Conservation (phyloP, 2,888 invertebrate species). For the Netelia virgata region DNA sequence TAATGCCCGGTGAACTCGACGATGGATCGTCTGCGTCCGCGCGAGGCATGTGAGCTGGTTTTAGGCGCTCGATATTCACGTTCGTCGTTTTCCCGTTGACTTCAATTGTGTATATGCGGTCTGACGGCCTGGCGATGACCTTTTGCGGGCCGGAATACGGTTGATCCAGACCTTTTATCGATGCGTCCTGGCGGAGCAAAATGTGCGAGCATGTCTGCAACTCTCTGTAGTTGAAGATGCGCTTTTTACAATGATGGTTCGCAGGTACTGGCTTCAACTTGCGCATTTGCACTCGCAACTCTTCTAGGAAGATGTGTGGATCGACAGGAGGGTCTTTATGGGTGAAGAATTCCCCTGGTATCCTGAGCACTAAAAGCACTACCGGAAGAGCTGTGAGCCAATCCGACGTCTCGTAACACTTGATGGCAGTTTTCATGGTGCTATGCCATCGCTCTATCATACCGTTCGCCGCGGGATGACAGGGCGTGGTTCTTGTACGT, state of each 20-base stretch:
- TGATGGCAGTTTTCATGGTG: slow-evolving; percentile 81
- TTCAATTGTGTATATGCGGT: not conserved
- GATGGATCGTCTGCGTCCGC: not conserved
- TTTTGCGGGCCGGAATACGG: slow-evolving; percentile 24
- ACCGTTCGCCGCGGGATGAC: slow-evolving; percentile 82
- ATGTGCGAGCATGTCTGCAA: slow-evolving; percentile 27
- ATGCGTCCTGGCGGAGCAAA: slow-evolving; percentile 1
- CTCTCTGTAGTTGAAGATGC: slow-evolving; percentile 31
- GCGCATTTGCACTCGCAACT: slow-evolving; percentile 32
- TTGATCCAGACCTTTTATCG: slow-evolving; percentile 6
- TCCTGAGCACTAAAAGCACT: slow-evolving; percentile 75
- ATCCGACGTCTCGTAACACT: slow-evolving; percentile 69
- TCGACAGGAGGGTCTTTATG: slow-evolving; percentile 15
- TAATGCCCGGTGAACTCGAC: not conserved
- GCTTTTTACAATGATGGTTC: slow-evolving; percentile 17
- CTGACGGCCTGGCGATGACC: slow-evolving; percentile 7
- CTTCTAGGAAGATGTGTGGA: slow-evolving; percentile 38
- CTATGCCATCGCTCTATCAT: slow-evolving; percentile 83
- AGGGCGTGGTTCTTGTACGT: slow-evolving; percentile 72
- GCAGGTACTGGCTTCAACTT: slow-evolving; percentile 4
- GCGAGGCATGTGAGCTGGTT: slow-evolving; percentile 1
- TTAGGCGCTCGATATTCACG: not conserved
- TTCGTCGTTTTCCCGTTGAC: slow-evolving; percentile 21
- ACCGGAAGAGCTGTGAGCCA: slow-evolving; percentile 10
- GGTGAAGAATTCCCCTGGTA: slow-evolving; percentile 45